Evolutionary conservation across 2,113 vertebrate genomes (phyloP).

Genomic region (Strigops habroptila): DNA sequence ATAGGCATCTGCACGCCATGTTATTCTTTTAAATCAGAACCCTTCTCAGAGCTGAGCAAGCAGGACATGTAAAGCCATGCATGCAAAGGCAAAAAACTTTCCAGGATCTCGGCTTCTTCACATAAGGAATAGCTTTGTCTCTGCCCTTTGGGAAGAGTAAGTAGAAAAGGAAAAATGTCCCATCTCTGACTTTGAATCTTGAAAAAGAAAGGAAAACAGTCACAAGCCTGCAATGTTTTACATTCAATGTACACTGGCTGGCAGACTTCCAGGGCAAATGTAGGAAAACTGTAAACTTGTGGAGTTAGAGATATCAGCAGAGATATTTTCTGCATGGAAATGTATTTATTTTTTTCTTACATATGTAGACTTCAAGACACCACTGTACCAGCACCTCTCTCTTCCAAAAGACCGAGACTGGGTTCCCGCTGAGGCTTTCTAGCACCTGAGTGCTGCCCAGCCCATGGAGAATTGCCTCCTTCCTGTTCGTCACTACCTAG

Average conservation of each 20-base stretch:
- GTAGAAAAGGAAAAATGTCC: neutral
- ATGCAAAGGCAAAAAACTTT: neutral
- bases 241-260: neutral
- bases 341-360: neutral
- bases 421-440: neutral
- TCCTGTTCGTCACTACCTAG: neutral
- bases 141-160: neutral
- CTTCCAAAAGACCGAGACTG: neutral
- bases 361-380: neutral
- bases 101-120: neutral
- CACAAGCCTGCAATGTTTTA: neutral
- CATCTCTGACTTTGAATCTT: neutral
- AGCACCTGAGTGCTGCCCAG: neutral
- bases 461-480: neutral
- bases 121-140: constrained; percentile 16
- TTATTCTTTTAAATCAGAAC: constrained; percentile 61
- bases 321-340: neutral
- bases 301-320: neutral
- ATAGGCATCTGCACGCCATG: constrained; percentile 69
- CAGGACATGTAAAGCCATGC: neutral
- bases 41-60: constrained; percentile 11
- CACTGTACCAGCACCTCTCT: neutral
- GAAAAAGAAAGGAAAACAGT: constrained; percentile 28
- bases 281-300: neutral
- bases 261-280: constrained; percentile 6